phyloP scores from a whole-genome alignment of 1,140 invertebrate species.

The Ditylenchus dipsaci region DNA sequence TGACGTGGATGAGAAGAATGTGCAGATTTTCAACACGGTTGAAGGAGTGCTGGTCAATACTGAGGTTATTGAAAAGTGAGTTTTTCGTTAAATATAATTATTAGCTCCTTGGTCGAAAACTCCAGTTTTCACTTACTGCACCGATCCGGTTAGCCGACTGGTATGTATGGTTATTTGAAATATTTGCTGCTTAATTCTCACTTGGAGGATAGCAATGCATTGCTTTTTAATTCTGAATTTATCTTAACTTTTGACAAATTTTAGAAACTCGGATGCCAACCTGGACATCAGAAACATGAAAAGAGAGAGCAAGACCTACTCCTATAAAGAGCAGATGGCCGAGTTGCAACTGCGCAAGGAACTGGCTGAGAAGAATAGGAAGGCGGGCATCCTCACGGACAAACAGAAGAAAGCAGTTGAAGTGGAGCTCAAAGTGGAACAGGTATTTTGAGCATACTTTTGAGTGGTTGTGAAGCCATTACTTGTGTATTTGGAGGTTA shows the following conservation, averaged over 20 bases:
- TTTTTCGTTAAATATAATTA: not conserved
- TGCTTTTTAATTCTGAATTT: not conserved
- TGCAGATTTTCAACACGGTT: slow-evolving; percentile 79
- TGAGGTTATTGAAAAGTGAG: slow-evolving; percentile 74
- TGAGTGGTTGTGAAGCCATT: not conserved
- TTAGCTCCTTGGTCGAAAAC: no score
- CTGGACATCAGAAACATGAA: slow-evolving; percentile 73
- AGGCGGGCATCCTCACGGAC: slow-evolving; percentile 73
- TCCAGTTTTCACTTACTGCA: no score
- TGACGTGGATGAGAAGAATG: slow-evolving; percentile 67
- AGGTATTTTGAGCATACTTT: slow-evolving; percentile 16
- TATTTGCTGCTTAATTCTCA: no score
- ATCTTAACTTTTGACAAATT: slow-evolving; percentile 20
- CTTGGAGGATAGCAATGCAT: no score
- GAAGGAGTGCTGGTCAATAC: slow-evolving; percentile 87
- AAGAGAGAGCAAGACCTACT: slow-evolving; percentile 91
- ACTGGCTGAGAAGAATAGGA: slow-evolving; percentile 78
- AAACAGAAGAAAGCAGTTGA: slow-evolving; percentile 90
- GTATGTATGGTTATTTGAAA: no score
- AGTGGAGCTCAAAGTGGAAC: slow-evolving; percentile 78
- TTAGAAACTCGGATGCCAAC: slow-evolving; percentile 61
- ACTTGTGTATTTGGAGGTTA: slow-evolving; percentile 62
- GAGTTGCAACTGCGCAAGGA: slow-evolving; percentile 84
- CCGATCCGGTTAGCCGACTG: no score
- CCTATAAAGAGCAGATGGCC: slow-evolving; percentile 91